A percentile compares a stretch with the other conserved stretches of the same genome.
phyloP scores from a whole-genome alignment of 2,888 invertebrate species.

The Hymenopus coronatus region DNA sequence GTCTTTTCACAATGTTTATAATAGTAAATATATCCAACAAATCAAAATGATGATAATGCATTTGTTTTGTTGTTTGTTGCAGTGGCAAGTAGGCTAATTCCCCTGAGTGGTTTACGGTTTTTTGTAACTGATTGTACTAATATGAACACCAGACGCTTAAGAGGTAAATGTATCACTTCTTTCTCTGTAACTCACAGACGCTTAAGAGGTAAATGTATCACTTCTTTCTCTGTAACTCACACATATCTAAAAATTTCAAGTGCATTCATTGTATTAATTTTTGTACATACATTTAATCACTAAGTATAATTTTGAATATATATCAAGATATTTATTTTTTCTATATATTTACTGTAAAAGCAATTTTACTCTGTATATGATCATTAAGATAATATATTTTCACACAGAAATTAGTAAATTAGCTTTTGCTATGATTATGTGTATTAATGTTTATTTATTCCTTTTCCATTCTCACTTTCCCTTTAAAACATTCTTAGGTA shows the following conservation, averaged over 20 bases:
- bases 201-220: neutral
- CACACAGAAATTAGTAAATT: neutral
- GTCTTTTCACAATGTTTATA: no score
- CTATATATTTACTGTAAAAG: neutral
- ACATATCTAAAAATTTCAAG: neutral
- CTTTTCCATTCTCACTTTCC: neutral
- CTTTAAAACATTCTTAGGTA: no score
- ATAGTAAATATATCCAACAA: no score
- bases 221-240: neutral
- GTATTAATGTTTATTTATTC: neutral
- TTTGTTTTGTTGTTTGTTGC: neutral
- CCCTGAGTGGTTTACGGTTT: neutral
- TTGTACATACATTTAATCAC: neutral
- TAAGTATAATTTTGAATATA: neutral
- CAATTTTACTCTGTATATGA: neutral
- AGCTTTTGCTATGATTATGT: neutral
- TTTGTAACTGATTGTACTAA: neutral
- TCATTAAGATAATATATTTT: neutral
- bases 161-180: neutral
- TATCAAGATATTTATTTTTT: neutral
- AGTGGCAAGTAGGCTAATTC: neutral
- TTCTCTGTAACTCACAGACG: neutral
- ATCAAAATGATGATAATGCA: no score
- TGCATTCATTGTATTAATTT: neutral
- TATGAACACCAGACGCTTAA: neutral